These are phyloP conservation scores for Okapia johnstoni DNA, from an alignment of 2,113 vertebrate genomes.

Conservation along the genomic window DNA sequence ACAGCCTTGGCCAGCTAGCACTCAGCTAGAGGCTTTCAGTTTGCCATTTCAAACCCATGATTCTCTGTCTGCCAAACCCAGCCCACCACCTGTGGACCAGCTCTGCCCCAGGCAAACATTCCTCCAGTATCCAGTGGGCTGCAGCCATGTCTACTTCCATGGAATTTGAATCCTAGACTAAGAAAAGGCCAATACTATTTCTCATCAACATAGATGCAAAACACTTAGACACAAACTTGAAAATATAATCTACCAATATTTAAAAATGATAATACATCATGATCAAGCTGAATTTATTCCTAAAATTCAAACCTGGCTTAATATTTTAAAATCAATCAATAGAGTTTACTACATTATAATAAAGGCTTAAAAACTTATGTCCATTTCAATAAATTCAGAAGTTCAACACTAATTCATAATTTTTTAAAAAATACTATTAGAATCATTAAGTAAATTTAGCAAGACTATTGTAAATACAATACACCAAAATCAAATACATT, in stretches of 20 bases:
- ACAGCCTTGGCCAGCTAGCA: not conserved
- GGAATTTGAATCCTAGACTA: not conserved
- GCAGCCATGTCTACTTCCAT: not conserved
- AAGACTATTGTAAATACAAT: not conserved
- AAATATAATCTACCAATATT: not conserved
- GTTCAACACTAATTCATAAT: not conserved
- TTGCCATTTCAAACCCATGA: not conserved
- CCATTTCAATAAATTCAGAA: constrained; percentile 7
- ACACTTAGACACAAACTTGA: not conserved
- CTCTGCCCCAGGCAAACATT: not conserved
- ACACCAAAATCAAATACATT: not conserved
- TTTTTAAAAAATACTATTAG: not conserved
- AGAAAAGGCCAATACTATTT: not conserved
- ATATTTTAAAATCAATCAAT: not conserved
- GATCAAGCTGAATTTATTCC: not conserved
- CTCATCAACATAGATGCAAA: not conserved
- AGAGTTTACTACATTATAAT: not conserved
- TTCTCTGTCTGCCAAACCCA: not conserved
- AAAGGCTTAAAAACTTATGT: not conserved
- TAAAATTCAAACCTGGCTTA: not conserved
- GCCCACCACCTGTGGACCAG: not conserved
- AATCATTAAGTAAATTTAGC: not conserved
- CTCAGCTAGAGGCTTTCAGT: not conserved
- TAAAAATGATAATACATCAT: not conserved
- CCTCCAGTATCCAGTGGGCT: not conserved